phyloP scores from a whole-genome alignment of 2,888 invertebrate genomes.

The Torymus texanus region DNA sequence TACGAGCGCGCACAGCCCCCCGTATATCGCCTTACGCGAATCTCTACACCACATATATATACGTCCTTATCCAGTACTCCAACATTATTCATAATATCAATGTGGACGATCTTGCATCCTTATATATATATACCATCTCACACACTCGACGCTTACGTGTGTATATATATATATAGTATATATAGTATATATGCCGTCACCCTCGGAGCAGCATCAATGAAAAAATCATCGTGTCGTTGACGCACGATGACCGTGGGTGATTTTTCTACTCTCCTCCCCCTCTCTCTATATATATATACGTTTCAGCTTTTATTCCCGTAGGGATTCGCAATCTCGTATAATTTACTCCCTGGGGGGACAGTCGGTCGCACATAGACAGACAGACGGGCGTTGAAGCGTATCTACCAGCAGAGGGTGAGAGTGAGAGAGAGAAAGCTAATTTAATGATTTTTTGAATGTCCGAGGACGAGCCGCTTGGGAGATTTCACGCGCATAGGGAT shows the following conservation, averaged over 20 bases:
- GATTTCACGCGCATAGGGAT: slow-evolving; percentile 15
- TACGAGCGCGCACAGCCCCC: too few species aligned
- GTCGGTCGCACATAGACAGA: background rate
- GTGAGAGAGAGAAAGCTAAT: slow-evolving; percentile 28
- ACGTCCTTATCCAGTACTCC: too few species aligned
- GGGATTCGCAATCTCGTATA: slow-evolving; percentile 34
- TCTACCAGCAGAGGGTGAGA: background rate
- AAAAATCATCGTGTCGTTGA: background rate
- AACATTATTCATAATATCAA: too few species aligned
- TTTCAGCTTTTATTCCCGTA: background rate
- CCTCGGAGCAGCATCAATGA: too few species aligned
- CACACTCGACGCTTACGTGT: too few species aligned
- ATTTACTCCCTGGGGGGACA: slow-evolving; percentile 32
- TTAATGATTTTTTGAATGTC: slow-evolving; percentile 39
- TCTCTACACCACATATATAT: too few species aligned
- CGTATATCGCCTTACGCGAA: too few species aligned
- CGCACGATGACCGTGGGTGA: background rate
- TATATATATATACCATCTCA: too few species aligned
- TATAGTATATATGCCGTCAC: too few species aligned
- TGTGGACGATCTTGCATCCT: too few species aligned
- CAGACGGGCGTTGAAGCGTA: background rate
- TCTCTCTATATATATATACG: background rate
- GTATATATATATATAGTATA: too few species aligned
- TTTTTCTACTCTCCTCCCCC: background rate
- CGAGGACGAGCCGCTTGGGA: background rate